Conservation (phyloP, 2,113 vertebrate genomes). For the Lycaon pictus region DNA sequence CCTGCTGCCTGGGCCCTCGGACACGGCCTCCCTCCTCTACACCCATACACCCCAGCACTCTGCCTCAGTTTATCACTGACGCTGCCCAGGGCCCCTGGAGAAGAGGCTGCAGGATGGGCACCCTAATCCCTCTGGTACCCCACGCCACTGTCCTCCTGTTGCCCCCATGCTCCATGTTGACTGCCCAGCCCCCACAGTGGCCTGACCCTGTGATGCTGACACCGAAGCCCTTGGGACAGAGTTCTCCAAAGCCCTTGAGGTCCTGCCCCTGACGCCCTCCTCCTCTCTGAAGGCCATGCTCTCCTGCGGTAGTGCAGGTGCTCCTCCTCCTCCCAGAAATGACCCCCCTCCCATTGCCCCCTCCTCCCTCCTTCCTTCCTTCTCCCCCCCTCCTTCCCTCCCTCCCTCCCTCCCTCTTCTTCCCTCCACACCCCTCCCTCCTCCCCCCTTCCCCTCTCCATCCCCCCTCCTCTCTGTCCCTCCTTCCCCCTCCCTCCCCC, state of each 20-base stretch:
- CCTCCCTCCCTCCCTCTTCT: not conserved
- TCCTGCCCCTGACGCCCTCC: not conserved
- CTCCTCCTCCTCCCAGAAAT: not conserved
- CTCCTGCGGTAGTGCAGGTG: not conserved
- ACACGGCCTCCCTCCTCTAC: not conserved
- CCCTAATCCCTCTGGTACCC: not conserved
- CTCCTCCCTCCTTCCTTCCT: too few relatives aligned
- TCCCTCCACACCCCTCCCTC: too few relatives aligned
- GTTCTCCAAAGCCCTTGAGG: not conserved
- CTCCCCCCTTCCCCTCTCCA: too few relatives aligned
- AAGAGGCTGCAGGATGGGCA: not conserved
- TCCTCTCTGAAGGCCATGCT: not conserved
- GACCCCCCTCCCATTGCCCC: not conserved
- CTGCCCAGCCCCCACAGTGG: not conserved
- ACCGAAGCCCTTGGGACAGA: not conserved
- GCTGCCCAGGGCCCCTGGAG: not conserved
- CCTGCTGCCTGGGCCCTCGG: not conserved
- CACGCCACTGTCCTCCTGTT: not conserved
- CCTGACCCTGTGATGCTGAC: not conserved
- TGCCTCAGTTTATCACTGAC: not conserved
- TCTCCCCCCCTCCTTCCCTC: too few relatives aligned
- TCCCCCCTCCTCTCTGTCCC: too few relatives aligned
- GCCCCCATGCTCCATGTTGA: not conserved
- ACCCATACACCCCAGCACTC: not conserved
- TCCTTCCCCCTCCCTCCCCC: fast-evolving